These are phyloP conservation scores for Philhelius pedissequus DNA, from an alignment of 2,888 invertebrate species.

Conservation along the genomic window DNA sequence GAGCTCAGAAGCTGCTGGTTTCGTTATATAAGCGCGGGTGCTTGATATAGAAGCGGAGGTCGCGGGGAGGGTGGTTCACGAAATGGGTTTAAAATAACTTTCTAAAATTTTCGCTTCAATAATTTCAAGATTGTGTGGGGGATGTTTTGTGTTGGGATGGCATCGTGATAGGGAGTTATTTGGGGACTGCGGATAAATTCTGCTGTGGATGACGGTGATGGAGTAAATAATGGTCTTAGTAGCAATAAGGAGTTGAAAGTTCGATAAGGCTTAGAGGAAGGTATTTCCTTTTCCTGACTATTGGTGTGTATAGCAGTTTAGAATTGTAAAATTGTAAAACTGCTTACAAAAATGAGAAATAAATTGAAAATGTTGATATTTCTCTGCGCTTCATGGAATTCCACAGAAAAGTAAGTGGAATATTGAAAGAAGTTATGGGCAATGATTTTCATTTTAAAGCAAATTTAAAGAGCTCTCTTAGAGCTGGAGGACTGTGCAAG, in stretches of 20 bases:
- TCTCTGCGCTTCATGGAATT: background rate
- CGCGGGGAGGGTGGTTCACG: slow-evolving; percentile 24
- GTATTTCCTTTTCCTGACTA: slow-evolving; percentile 48
- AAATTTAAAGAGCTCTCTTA: background rate
- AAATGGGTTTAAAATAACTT: slow-evolving; percentile 61
- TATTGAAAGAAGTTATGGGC: background rate
- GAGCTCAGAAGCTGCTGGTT: slow-evolving; percentile 1
- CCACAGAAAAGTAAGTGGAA: background rate
- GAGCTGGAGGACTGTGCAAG: background rate
- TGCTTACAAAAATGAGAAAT: slow-evolving; percentile 12
- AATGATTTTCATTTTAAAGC: background rate
- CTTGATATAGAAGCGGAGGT: background rate
- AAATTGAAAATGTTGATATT: slow-evolving; percentile 17
- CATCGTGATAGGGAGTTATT: background rate
- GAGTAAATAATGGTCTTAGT: slow-evolving; percentile 31
- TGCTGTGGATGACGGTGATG: slow-evolving; percentile 24
- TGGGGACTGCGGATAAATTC: background rate
- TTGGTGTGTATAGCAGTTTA: slow-evolving; percentile 10
- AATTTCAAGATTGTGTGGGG: slow-evolving; percentile 39
- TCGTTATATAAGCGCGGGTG: slow-evolving; percentile 20
- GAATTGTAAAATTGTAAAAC: background rate
- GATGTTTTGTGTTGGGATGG: background rate
- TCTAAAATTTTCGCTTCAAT: slow-evolving; percentile 60
- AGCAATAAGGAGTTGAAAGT: slow-evolving; percentile 23
- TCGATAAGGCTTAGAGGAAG: slow-evolving; percentile 40